These are phyloP conservation scores for Larimichthys polyactis DNA, from an alignment of 2,113 vertebrate genomes.

Conservation along the genomic window DNA sequence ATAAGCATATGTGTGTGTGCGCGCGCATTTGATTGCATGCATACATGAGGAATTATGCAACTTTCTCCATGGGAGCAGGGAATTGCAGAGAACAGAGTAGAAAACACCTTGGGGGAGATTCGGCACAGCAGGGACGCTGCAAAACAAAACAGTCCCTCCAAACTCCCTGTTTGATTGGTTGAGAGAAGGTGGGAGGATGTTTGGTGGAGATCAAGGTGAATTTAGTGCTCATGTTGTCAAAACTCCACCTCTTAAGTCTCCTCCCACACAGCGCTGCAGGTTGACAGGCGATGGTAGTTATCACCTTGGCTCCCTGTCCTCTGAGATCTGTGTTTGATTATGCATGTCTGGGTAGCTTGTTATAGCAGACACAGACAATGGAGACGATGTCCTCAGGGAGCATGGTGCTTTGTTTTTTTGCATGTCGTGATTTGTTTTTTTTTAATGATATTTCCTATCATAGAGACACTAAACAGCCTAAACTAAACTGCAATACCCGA, in stretches of 20 bases:
- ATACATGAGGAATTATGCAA: conserved; percentile 30
- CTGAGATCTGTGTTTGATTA: conserved; percentile 62
- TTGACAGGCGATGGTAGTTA: conserved; percentile 53
- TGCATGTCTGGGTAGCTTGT: conserved; percentile 50
- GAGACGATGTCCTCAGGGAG: conserved; percentile 14
- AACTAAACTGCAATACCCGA: neutral
- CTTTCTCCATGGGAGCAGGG: conserved; percentile 16
- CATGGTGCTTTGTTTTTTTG: conserved; percentile 7
- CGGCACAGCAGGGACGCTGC: conserved; percentile 13
- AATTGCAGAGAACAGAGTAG: conserved; percentile 25
- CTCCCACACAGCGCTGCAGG: conserved; percentile 33
- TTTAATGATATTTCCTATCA: neutral
- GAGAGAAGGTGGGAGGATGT: conserved; percentile 6
- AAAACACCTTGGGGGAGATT: conserved; percentile 38
- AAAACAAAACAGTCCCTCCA: conserved; percentile 25
- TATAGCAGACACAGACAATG: conserved; percentile 29
- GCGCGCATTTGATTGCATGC: conserved; percentile 15
- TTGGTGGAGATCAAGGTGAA: conserved; percentile 39
- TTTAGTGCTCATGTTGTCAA: neutral
- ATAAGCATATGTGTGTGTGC: conserved; percentile 39
- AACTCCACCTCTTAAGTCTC: conserved; percentile 24
- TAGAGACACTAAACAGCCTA: neutral
- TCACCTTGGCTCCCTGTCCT: conserved; percentile 51
- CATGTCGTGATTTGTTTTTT: conserved; percentile 19
- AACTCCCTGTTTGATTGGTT: neutral